These are phyloP conservation scores for Sarcophaga carnaria DNA, from an alignment of 2,888 invertebrate genomes.

Conservation along the genomic window DNA sequence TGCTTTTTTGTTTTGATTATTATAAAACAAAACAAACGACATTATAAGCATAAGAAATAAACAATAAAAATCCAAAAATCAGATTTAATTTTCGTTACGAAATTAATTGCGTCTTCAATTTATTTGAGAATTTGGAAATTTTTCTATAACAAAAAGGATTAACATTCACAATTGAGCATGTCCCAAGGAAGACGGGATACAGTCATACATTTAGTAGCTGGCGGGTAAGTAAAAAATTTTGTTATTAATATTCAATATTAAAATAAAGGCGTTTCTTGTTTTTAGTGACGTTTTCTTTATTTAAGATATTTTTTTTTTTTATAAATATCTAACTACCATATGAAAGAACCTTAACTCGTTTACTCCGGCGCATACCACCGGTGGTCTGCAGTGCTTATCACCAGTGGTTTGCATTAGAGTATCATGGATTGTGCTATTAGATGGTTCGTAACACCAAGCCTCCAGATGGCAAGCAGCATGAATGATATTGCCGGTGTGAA, in stretches of 20 bases:
- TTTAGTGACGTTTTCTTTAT: no score
- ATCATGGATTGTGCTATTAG: no score
- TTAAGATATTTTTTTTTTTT: no score
- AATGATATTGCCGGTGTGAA: no score
- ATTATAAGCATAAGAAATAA: background rate
- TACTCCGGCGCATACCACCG: no score
- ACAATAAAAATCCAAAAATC: background rate
- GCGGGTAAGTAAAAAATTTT: constrained; percentile 88
- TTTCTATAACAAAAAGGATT: constrained; percentile 12
- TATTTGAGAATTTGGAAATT: constrained; percentile 18
- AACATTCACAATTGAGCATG: constrained; percentile 74
- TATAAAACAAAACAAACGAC: constrained; percentile 58
- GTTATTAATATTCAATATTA: background rate
- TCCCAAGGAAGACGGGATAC: constrained; percentile 88
- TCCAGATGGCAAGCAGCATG: no score
- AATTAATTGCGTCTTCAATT: constrained; percentile 28
- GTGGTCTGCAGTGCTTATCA: no score
- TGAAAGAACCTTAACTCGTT: no score
- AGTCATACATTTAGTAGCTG: constrained; percentile 95
- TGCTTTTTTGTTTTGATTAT: constrained; percentile 52
- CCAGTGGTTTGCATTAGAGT: no score
- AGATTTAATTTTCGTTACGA: background rate
- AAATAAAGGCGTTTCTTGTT: background rate
- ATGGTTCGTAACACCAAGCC: no score
- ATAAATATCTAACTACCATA: no score